Conservation (phyloP, 2,113 vertebrate species). For the Podocnemis expansa region DNA sequence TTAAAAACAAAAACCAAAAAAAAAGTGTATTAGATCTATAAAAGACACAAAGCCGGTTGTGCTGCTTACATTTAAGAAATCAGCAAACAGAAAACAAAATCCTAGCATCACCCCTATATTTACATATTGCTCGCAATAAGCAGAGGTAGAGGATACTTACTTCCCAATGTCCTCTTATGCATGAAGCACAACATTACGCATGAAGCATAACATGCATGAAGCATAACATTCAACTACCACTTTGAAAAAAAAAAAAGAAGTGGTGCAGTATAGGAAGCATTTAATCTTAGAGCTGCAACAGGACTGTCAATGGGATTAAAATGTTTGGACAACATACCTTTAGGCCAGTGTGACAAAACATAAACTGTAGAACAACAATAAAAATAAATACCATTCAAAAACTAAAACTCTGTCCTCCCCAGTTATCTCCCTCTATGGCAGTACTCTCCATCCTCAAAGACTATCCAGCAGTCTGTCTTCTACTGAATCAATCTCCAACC, state of each 20-base stretch:
- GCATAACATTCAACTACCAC: neutral
- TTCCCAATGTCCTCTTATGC: neutral
- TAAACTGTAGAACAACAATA: neutral
- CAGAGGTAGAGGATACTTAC: neutral
- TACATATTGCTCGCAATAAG: neutral
- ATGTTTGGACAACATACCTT: neutral
- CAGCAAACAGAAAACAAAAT: neutral
- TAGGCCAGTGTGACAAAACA: neutral
- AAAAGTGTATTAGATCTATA: neutral
- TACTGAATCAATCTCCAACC: neutral
- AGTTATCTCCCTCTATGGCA: neutral
- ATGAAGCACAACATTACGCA: neutral
- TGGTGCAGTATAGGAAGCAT: neutral
- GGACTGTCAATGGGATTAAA: neutral
- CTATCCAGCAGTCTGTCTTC: neutral
- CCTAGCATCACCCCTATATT: neutral
- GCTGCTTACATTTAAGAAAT: neutral
- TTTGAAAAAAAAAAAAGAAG: neutral
- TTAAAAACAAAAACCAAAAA: too few species aligned
- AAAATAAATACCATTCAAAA: neutral
- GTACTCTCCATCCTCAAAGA: neutral
- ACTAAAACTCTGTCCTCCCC: neutral
- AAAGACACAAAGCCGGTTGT: neutral
- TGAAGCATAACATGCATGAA: neutral
- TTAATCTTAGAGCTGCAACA: neutral